phyloP scores from a whole-genome alignment of 1,140 invertebrate species.

The Diorhabda carinulata region DNA sequence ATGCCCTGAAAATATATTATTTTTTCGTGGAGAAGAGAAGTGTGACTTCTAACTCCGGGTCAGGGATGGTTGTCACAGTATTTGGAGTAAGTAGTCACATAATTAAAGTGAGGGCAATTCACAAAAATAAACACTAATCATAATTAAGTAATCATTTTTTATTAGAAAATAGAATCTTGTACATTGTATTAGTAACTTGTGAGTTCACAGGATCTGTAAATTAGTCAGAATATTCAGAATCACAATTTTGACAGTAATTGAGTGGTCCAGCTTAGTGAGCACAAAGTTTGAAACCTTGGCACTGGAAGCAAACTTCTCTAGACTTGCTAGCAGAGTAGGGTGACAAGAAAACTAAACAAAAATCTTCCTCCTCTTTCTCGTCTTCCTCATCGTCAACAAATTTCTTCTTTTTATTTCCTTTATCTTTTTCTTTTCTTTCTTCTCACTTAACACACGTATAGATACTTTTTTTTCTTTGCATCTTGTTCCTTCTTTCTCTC shows the following conservation, averaged over 20 bases:
- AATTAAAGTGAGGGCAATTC: too few species aligned
- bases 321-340: not conserved
- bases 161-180: too few species aligned
- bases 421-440: not conserved
- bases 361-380: not conserved
- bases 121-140: too few species aligned
- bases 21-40: too few species aligned
- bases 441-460: not conserved
- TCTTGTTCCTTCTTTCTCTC: not conserved
- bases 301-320: not conserved
- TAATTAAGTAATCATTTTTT: too few species aligned
- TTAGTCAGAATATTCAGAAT: not conserved
- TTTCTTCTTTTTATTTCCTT: conserved; percentile 1
- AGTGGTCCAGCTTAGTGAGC: not conserved
- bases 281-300: not conserved
- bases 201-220: not conserved
- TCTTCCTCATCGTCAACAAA: not conserved
- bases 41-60: too few species aligned
- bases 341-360: not conserved
- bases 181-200: too few species aligned
- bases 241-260: too few species aligned
- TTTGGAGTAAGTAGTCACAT: too few species aligned
- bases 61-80: too few species aligned
- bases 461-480: conserved; percentile 1
- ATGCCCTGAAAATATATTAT: too few species aligned